Conservation (phyloP, 2,888 invertebrate species). For the Phlogophora meticulosa region DNA sequence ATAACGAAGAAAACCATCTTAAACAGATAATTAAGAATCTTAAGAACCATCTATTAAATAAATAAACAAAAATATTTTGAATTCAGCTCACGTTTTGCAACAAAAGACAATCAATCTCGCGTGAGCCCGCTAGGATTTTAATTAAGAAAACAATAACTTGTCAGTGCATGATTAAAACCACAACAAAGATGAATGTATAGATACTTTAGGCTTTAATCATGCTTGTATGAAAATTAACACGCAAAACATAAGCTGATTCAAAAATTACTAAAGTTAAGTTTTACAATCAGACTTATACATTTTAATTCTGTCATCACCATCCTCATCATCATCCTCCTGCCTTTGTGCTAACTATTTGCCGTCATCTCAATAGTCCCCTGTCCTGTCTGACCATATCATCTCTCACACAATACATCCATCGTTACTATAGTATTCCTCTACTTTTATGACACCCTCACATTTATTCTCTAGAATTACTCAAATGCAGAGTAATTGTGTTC, state of each 20-base stretch:
- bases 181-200: slow-evolving; percentile 29
- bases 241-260: neutral
- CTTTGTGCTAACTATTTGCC: too few species aligned
- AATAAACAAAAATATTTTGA: slow-evolving; percentile 12
- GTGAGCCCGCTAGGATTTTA: slow-evolving; percentile 42
- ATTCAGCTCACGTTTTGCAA: slow-evolving; percentile 24
- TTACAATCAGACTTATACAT: neutral
- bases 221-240: slow-evolving; percentile 3
- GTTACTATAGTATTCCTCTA: too few species aligned
- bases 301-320: too few species aligned
- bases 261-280: slow-evolving; percentile 1
- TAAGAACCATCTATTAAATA: neutral
- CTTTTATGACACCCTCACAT: too few species aligned
- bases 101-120: slow-evolving; percentile 39
- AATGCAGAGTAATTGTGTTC: too few species aligned
- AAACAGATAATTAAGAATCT: slow-evolving; percentile 5
- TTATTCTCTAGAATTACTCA: too few species aligned
- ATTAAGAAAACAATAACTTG: slow-evolving; percentile 47
- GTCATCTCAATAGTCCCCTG: too few species aligned
- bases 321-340: too few species aligned
- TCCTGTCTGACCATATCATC: too few species aligned
- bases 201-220: slow-evolving; percentile 10
- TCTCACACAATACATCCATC: too few species aligned
- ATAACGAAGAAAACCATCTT: too few species aligned
- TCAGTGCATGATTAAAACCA: slow-evolving; percentile 47